Evolutionary conservation across 2,797 vertebrate species (phyloP), one percentile per base, ranked within the genome.

Genomic region (Oreonectes daqikongensis): DNA sequence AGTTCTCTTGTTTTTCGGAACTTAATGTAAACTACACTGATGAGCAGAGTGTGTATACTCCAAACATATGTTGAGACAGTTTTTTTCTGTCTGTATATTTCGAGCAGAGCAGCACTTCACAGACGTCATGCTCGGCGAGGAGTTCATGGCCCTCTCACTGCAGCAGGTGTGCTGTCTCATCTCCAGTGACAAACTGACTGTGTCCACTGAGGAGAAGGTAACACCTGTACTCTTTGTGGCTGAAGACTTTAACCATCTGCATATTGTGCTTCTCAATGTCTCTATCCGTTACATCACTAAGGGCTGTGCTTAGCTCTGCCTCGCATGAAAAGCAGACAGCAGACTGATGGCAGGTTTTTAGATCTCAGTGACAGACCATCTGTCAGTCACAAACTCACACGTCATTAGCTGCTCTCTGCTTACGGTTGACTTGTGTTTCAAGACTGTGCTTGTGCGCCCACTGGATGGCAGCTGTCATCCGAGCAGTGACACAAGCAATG

Each of bases 201-300:
- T 99, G 73, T 95, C 95, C 84, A 95, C 96, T 7, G 96, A 99
- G 86, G 96, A 98, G 90, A 98, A 98, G 96, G 96, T 97, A 90
- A 50, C 9, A 0, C 17, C 30, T 30, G 17, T 44, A 12, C 3
- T 24, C 1, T 44, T 40, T 5, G 17, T 20, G 14, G 40, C 32
- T 42, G 10, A 24, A 22, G 15, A 72, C 26, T 10, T 53, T 55
- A 5, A 32, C 12, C n/a, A 26, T 40, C 68, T 57, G 32, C 50
- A 55, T 55, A 17, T 35, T 50, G 20, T 26, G 20, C 35, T 44
- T 48, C 53, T 75, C 26, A 15, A 17, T 20, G 50, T 65, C 32
- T 63, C n/a, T 24, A 32, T 72, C 10, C 22, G 14, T 44, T 18
- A 55, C 52, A 48, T 69, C 74, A 28, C 53, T 5, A 3, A 48